Conservation (phyloP, 1,140 invertebrate species). For the Drosophila sucinea region DNA sequence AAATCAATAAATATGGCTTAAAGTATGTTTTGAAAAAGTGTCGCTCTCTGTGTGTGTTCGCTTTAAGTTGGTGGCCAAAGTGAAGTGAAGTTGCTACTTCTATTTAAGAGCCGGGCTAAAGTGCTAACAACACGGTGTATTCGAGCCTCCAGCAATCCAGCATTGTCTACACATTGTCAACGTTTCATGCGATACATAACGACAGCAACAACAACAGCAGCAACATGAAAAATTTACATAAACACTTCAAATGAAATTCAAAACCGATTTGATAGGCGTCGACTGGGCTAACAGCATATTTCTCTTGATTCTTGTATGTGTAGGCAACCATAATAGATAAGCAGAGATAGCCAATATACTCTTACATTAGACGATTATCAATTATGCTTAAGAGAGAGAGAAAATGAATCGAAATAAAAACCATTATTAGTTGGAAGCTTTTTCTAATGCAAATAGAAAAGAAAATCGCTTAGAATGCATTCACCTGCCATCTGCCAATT, state of each 20-base stretch:
- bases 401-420: no score
- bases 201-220: slow-evolving; percentile 23
- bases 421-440: no score
- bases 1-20: slow-evolving; percentile 7
- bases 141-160: background rate
- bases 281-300: slow-evolving; percentile 49
- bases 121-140: slow-evolving; percentile 52
- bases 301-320: background rate
- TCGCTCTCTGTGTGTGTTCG: slow-evolving; percentile 5
- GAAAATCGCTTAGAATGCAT: no score
- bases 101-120: slow-evolving; percentile 26
- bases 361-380: no score
- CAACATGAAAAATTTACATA: slow-evolving; percentile 35
- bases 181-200: slow-evolving; percentile 26
- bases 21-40: slow-evolving; percentile 1
- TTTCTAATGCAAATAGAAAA: no score
- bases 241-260: slow-evolving; percentile 70
- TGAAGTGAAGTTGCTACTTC: slow-evolving; percentile 14
- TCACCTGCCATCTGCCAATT: no score
- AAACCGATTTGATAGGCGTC: slow-evolving; percentile 63
- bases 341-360: background rate
- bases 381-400: no score
- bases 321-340: slow-evolving; percentile 1
- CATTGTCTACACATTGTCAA: slow-evolving; percentile 61
- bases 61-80: background rate